Percentiles rank a stretch among this genome's conserved stretches.
phyloP scores from a whole-genome alignment of 2,888 invertebrate species.

The Andrena trimmerana region DNA sequence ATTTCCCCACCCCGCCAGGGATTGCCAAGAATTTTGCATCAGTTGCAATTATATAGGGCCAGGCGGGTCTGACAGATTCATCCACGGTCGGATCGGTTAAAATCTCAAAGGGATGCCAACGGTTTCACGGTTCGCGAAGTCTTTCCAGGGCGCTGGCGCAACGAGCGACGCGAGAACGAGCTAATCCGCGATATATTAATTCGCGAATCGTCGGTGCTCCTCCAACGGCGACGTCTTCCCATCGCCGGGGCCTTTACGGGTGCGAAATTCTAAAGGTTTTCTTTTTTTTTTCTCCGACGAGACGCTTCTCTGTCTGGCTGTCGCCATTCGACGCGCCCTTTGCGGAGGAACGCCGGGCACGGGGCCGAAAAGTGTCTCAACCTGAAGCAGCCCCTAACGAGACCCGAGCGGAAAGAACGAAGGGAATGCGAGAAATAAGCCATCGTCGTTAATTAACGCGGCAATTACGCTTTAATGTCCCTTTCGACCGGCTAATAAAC shows the following conservation, averaged over 20 bases:
- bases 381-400: slow-evolving; percentile 17
- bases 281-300: background rate
- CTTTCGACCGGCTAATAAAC: slow-evolving; percentile 29
- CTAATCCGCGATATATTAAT: slow-evolving; percentile 34
- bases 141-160: slow-evolving; percentile 26
- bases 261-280: background rate
- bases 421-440: slow-evolving; percentile 29
- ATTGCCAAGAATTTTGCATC: background rate
- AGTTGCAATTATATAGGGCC: slow-evolving; percentile 52
- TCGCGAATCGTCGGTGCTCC: slow-evolving; percentile 27
- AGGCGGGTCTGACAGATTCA: slow-evolving; percentile 48
- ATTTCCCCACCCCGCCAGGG: slow-evolving; percentile 15
- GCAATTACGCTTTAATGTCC: slow-evolving; percentile 29
- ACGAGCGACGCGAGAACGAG: slow-evolving; percentile 39
- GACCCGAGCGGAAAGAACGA: slow-evolving; percentile 1
- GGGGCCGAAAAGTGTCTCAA: background rate
- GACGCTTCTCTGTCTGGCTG: background rate
- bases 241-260: slow-evolving; percentile 13
- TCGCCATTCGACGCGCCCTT: background rate
- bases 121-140: slow-evolving; percentile 44
- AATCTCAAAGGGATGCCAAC: slow-evolving; percentile 65
- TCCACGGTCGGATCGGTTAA: slow-evolving; percentile 44
- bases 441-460: slow-evolving; percentile 45
- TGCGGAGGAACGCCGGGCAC: background rate
- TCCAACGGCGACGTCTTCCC: slow-evolving; percentile 1